Base-by-base conservation (phyloP, 2,797 vertebrate species). In the Oreochromis grahami region DNA sequence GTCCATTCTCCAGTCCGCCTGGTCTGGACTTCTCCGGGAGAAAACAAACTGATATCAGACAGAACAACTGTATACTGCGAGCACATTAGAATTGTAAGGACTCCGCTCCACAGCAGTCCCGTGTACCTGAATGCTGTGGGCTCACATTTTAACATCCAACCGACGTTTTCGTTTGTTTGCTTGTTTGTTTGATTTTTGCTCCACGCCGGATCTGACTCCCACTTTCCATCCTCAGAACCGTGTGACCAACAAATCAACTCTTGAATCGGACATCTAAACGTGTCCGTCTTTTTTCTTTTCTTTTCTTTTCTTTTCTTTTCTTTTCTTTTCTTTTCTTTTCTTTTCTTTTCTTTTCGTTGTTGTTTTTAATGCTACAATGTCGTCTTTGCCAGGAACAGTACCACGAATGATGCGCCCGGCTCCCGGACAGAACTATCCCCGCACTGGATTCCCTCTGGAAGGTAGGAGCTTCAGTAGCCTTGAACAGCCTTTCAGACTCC, bases 401-500 rank as follows among this genome's bases (percentile, higher is more conserved):
- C 97, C 97, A 52, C 95, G 97, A 89, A 98, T 98, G 98, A 97
- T 98, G 98, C 96, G 97, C 85, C 97, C 97, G 21, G 96, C 95
- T 45, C 97, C 97, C 72, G 97, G 97, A 82, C 98, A 98, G 95
- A 98, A 97, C 92, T 98, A 98, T 7, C 97, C 97, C 1, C 96
- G 98, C 84, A 97, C 97, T 0, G 97, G 98, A 26, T 98, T 98
- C 84, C 98, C 98, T 2, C 81, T 98, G 94, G 98, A 98, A 98
- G 98, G 98, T 98, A 97, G 85, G 91, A 51, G 74, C 41, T 72
- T 17, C 14, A 45, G 68, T 26, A 72, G 68, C 41, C 68, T 15
- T 48, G 41, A 48, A 17, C 43, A 72, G 9, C 24, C 68, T 48
- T 10, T 48, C 5, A 72, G 41, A 72, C 65, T 45, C 58, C 38